Evolutionary conservation across 2,888 invertebrate genomes (phyloP).

Genomic region (Lamproptera curius): DNA sequence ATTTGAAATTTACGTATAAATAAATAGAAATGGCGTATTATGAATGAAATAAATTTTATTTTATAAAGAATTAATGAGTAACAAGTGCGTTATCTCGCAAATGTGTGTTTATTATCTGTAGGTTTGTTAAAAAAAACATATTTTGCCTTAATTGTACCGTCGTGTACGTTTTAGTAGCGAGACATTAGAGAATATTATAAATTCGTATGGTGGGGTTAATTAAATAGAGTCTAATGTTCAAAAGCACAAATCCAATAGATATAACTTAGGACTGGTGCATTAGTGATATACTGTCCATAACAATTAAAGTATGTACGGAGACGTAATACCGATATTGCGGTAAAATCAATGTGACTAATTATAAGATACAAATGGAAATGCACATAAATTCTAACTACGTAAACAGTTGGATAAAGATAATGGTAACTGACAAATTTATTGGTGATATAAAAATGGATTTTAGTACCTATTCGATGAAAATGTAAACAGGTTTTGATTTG

Average conservation of each 20-base stretch:
- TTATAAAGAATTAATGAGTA: background rate
- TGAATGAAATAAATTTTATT: no score
- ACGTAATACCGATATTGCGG: no score
- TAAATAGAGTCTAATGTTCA: conserved; percentile 7
- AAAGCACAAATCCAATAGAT: conserved; percentile 14
- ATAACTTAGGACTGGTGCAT: conserved; percentile 5
- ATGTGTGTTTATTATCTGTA: background rate
- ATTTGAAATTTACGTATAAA: background rate
- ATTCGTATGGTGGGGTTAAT: conserved; percentile 4
- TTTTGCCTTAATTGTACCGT: conserved; percentile 16
- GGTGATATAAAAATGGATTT: no score
- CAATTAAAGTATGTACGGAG: no score
- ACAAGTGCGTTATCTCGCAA: background rate
- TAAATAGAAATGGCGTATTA: background rate
- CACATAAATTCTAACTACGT: no score
- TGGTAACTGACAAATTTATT: no score
- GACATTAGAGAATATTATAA: background rate
- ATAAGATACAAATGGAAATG: no score
- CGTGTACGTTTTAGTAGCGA: conserved; percentile 4
- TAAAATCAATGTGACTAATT: no score
- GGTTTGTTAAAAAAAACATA: conserved; percentile 2
- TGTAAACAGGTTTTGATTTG: no score
- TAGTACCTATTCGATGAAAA: no score
- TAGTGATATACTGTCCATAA: conserved; percentile 9
- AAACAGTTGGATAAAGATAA: no score